phyloP scores from a whole-genome alignment of 2,113 vertebrate species.

The Galemys pyrenaicus region DNA sequence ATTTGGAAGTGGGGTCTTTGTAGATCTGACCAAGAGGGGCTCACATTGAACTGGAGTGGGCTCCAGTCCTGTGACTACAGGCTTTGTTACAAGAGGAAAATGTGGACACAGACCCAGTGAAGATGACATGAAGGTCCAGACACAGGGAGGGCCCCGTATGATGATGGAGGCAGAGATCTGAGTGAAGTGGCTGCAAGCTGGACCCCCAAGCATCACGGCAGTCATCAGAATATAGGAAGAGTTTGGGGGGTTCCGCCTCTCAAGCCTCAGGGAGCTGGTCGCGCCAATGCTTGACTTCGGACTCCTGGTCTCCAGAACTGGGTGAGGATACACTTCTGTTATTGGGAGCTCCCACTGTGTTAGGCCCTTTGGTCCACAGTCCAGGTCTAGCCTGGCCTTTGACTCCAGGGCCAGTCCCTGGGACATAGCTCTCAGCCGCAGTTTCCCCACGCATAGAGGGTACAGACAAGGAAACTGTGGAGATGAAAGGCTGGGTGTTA shows the following conservation, averaged over 20 bases:
- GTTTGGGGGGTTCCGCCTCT: neutral
- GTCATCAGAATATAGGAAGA: neutral
- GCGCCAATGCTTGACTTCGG: neutral
- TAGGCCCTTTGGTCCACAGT: neutral
- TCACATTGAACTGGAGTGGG: neutral
- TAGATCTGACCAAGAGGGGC: neutral
- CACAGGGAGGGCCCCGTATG: fast-evolving
- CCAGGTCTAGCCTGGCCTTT: neutral
- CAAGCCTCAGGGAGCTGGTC: neutral
- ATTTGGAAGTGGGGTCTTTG: neutral
- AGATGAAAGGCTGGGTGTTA: neutral
- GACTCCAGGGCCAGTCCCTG: neutral
- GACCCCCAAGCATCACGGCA: neutral
- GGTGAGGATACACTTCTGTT: neutral
- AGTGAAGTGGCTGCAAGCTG: neutral
- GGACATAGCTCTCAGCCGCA: neutral
- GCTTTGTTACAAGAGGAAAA: neutral
- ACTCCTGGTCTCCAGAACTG: neutral
- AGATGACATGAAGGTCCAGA: neutral
- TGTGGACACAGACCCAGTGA: neutral
- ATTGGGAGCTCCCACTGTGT: neutral
- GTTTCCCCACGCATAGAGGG: neutral
- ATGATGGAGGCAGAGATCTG: neutral
- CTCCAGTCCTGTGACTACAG: neutral
- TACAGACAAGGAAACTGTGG: neutral